Evolutionary conservation across 2,888 invertebrate genomes (phyloP).

Genomic region (Dicycla oo): DNA sequence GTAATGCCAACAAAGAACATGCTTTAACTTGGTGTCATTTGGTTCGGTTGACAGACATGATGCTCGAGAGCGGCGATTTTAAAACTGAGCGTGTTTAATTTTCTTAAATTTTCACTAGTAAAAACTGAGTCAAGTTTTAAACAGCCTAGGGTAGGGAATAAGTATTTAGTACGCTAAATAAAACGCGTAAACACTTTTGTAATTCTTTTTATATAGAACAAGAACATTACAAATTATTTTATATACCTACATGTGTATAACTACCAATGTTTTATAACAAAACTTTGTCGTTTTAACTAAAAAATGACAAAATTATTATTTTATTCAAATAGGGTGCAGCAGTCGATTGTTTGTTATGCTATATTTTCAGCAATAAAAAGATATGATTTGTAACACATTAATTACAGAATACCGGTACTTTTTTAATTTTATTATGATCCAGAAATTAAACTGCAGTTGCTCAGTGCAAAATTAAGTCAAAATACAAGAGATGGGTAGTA

Average conservation of each 20-base stretch:
- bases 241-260: constrained; percentile 55
- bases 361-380: background rate
- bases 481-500: too few relatives aligned
- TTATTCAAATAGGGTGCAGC: constrained; percentile 29
- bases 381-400: background rate
- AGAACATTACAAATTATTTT: constrained; percentile 63
- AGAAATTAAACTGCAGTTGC: background rate
- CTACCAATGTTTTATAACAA: constrained; percentile 63
- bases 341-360: constrained; percentile 23
- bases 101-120: background rate
- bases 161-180: constrained; percentile 40
- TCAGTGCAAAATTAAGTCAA: background rate
- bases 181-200: constrained; percentile 59
- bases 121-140: background rate
- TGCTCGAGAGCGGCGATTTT: constrained; percentile 15
- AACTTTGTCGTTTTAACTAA: constrained; percentile 84
- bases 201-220: constrained; percentile 65
- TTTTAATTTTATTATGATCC: background rate
- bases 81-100: background rate
- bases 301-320: constrained; percentile 83
- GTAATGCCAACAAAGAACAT: background rate
- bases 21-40: background rate
- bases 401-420: background rate
- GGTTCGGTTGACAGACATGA: constrained; percentile 12
- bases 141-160: too few relatives aligned